Conservation (phyloP, 2,113 vertebrate species). For the Sardina pilchardus region DNA sequence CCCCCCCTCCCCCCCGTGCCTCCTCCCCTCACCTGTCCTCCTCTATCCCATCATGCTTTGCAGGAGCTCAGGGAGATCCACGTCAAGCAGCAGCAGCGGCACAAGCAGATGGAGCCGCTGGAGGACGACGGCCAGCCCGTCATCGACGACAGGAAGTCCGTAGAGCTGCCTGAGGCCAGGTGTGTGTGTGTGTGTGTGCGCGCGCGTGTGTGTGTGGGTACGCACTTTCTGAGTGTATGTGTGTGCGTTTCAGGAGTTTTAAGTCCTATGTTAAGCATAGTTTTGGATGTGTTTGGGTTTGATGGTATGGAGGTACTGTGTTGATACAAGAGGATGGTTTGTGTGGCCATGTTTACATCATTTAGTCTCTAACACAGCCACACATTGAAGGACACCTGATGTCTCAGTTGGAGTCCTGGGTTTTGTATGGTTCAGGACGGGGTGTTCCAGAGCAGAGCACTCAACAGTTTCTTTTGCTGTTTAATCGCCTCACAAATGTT, state of each 20-base stretch:
- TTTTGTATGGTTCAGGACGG: no score
- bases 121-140: constrained; percentile 54
- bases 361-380: background rate
- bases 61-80: constrained; percentile 96
- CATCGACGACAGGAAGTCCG: constrained; percentile 60
- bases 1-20: constrained; percentile 45
- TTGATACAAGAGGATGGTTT: background rate
- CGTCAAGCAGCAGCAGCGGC: constrained; percentile 89
- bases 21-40: constrained; percentile 56
- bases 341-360: no score
- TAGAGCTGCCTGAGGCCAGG: constrained; percentile 67
- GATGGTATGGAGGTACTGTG: background rate
- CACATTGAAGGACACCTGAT: background rate
- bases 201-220: background rate
- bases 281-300: background rate
- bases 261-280: background rate
- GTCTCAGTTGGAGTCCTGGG: no score
- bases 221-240: background rate
- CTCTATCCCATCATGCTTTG: constrained; percentile 61
- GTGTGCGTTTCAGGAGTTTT: background rate
- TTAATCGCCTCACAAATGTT: no score
- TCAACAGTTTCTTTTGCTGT: no score
- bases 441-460: no score
- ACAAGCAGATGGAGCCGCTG: constrained; percentile 83
- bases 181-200: constrained; percentile 37